These are phyloP conservation scores for Sturmia bella DNA, from an alignment of 2,888 invertebrate genomes.

Conservation along the genomic window DNA sequence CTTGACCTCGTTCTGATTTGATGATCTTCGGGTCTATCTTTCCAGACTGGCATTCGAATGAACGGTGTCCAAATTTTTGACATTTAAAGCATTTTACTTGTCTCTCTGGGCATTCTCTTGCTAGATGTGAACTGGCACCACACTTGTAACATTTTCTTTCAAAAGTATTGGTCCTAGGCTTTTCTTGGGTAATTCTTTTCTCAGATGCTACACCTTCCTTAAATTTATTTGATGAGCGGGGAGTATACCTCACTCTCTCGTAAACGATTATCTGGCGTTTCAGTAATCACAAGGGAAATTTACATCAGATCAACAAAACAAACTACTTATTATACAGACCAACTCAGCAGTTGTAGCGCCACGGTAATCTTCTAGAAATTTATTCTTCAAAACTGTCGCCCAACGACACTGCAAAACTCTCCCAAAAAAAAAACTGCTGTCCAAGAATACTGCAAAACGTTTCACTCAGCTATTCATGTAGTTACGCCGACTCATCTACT, in stretches of 20 bases:
- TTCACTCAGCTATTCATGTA: no score
- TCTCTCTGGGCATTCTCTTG: neutral
- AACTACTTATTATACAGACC: no score
- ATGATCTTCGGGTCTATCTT: neutral
- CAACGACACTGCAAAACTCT: no score
- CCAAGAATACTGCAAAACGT: no score
- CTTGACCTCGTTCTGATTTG: neutral
- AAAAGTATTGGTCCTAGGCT: neutral
- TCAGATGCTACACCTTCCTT: neutral
- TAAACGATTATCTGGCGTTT: neutral
- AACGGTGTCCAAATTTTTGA: no score
- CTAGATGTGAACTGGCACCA: neutral
- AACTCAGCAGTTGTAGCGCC: no score
- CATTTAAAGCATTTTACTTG: conserved; percentile 7
- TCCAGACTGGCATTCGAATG: conserved; percentile 1
- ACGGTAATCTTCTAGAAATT: no score
- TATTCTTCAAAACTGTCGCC: no score
- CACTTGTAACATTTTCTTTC: conserved; percentile 12
- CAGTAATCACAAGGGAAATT: no score
- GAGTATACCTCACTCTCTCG: conserved; percentile 1
- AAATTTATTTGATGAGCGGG: conserved; percentile 2
- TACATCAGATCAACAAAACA: no score
- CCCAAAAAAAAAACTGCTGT: no score
- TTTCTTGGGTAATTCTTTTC: neutral
- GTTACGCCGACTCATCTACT: no score